These are phyloP conservation scores for Grus americana DNA, from an alignment of 2,113 vertebrate genomes.

Conservation along the genomic window DNA sequence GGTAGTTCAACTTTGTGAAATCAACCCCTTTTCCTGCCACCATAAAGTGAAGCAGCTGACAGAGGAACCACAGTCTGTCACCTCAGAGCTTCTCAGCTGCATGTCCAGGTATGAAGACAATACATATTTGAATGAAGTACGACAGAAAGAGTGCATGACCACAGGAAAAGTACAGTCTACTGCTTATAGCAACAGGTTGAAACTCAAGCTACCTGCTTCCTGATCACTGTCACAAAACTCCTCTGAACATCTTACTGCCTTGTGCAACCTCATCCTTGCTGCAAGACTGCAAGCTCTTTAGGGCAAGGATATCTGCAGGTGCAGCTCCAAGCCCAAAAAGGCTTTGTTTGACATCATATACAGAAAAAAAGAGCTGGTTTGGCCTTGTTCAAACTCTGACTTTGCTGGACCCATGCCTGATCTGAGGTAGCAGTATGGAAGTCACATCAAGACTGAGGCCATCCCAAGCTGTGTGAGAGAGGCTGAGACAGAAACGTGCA, in stretches of 20 bases:
- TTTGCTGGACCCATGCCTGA: not conserved
- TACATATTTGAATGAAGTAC: not conserved
- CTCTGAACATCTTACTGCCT: not conserved
- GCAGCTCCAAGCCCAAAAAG: not conserved
- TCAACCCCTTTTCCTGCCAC: constrained; percentile 54
- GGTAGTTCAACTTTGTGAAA: constrained; percentile 51
- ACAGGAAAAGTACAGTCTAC: not conserved
- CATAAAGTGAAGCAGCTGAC: constrained; percentile 54
- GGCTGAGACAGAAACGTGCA: not conserved
- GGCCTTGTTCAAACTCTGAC: not conserved
- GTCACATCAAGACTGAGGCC: no score
- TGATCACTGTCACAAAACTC: not conserved
- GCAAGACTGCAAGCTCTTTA: not conserved
- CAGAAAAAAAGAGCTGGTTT: not conserved
- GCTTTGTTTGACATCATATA: not conserved
- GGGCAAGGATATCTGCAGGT: not conserved
- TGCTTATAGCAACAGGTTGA: not conserved
- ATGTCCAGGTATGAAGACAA: not conserved
- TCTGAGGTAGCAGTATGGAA: not conserved
- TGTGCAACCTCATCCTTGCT: not conserved
- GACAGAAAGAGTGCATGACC: not conserved
- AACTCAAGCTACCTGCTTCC: not conserved
- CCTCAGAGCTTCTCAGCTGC: not conserved
- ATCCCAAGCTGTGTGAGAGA: not conserved
- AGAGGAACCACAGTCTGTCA: constrained; percentile 46